phyloP scores from a whole-genome alignment of 2,113 vertebrate genomes.

The Lathamus discolor region DNA sequence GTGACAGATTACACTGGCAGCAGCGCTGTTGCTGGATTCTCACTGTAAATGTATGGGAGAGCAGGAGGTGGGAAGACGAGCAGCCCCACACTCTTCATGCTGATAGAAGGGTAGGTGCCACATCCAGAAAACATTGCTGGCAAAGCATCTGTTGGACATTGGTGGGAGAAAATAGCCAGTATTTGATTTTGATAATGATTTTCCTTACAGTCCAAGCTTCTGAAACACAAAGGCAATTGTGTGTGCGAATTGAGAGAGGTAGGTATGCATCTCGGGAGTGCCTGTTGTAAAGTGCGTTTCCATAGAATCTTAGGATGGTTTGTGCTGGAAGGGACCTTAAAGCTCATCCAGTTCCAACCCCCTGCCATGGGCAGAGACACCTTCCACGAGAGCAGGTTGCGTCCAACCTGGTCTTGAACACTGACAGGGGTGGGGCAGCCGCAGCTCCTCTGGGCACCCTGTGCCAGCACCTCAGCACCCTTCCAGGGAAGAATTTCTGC shows the following conservation, averaged over 20 bases:
- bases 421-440: neutral
- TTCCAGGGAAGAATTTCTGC: neutral
- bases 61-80: neutral
- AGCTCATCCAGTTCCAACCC: neutral
- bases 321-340: neutral
- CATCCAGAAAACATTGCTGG: neutral
- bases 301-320: neutral
- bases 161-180: neutral
- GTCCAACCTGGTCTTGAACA: too few relatives aligned
- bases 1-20: neutral
- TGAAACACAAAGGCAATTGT: rapidly evolving
- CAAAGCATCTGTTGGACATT: rapidly evolving
- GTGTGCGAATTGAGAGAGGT: rapidly evolving
- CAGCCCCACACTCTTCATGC: neutral
- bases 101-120: neutral
- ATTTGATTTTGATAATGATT: neutral
- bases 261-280: rapidly evolving
- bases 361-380: neutral
- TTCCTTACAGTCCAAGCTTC: neutral
- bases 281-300: neutral
- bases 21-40: neutral
- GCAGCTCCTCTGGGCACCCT: neutral
- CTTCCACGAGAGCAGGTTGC: neutral
- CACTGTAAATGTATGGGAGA: neutral
- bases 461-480: too few relatives aligned